Base-by-base conservation (phyloP, 2,888 invertebrate genomes). In the Himalopsyche japonica region DNA sequence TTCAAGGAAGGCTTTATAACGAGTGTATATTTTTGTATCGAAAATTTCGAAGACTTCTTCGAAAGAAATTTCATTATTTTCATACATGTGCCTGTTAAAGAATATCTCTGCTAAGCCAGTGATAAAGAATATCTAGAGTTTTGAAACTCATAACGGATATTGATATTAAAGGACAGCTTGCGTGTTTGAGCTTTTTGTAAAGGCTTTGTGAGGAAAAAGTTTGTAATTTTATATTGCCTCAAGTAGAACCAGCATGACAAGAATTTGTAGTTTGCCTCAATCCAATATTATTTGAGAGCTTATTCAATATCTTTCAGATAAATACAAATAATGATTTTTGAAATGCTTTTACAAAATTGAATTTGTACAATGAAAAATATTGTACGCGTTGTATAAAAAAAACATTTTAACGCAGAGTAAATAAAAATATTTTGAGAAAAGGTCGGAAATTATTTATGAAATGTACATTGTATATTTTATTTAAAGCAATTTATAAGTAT, bases 131-230 rank as follows among this genome's bases (percentile, higher is more conserved):
- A 57, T 57, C 57, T 57, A 57, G 57, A 78, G 37, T 78, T 78
- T 43, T 32, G 78, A 78, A 78, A 78, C 78, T 78, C 78, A 78
- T 78, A 78, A 78, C 34, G 78, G 78, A 78, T 78, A 78, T 78
- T 78, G 78, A 37, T 78, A 34, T 37, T 78, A 78, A 34, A 78
- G 78, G 37, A 78, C 34, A 24, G 78, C 37, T 78, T 24, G 78
- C 78, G 78, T 37, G 78, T 43, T 24, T 18, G 32, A 76, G 76
- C 76, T 32, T 30, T 76, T 18, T 32, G 76, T 27, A 57, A 24
- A 57, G 57, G 57, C 57, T 34, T 76, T 76, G 76, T 76, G 7
- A 30, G 27, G 34, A 27, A 34, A 76, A 76, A 76, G 24, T 76
- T 76, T 76, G 30, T 76, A 76, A 76, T 76, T 76, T 76, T 30